phyloP scores from a whole-genome alignment of 2,797 vertebrate species.

The Rhincodon typus region DNA sequence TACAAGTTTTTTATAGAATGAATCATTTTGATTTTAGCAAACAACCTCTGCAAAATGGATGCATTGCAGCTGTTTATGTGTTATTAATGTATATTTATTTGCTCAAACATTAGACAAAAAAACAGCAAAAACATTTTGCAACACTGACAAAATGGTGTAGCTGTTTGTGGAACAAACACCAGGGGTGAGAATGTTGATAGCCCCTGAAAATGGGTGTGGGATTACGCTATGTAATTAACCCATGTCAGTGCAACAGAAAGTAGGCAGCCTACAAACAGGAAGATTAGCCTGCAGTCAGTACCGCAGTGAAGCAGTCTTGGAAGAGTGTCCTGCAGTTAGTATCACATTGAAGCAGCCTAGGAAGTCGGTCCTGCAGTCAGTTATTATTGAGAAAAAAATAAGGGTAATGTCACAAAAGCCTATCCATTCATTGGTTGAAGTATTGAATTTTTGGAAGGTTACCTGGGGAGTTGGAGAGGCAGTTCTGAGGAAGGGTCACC shows the following conservation, averaged over 20 bases:
- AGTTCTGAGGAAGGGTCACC: too few relatives aligned
- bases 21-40: not conserved
- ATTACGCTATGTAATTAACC: not conserved
- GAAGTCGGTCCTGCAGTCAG: too few relatives aligned
- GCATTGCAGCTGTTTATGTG: not conserved
- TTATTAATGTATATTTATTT: not conserved
- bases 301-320: too few relatives aligned
- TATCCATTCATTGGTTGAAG: too few relatives aligned
- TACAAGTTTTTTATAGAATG: not conserved
- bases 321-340: too few relatives aligned
- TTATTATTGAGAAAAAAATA: too few relatives aligned
- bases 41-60: not conserved
- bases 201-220: not conserved
- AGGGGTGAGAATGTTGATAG: not conserved
- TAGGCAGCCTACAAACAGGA: too few relatives aligned
- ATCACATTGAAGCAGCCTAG: too few relatives aligned
- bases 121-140: not conserved
- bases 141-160: not conserved
- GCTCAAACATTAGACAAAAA: not conserved
- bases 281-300: too few relatives aligned
- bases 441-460: too few relatives aligned
- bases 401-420: too few relatives aligned
- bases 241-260: not conserved
- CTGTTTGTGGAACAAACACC: not conserved
- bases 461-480: too few relatives aligned